Evolutionary conservation across 2,113 vertebrate genomes (phyloP), one percentile per base, ranked within the genome.

Genomic region (Carassius auratus): DNA sequence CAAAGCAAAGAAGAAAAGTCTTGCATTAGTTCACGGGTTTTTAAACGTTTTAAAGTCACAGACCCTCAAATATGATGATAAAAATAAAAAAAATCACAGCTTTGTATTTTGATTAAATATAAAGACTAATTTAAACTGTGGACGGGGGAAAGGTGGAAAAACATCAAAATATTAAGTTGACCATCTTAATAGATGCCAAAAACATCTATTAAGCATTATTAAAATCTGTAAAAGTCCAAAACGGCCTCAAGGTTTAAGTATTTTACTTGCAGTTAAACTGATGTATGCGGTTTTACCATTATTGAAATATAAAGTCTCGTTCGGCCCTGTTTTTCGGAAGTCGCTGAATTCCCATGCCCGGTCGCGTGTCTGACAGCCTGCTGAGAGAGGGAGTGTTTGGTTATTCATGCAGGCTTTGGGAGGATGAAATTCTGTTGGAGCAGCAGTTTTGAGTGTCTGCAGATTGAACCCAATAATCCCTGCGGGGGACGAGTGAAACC

Each of bases 341-440:
- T 33, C 6, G 30, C 30, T 15, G 83, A 30, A 77, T 68, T 85
- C 74, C 75, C 30, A 38, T 26, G 48, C 30, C 59, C 10, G 52
- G 42, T 77, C 12, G 62, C 23, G 36, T 59, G 79, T 79, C 48
- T 76, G 57, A 33, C 59, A 21, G 42, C 62, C 59, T 26, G 84
- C 50, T 71, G 50, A 79, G 48, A 79, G 64, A 85, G 66, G 45
- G 66, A 83, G 81, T 21, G 76, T 79, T 68, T 66, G 76, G 48
- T 59, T 85, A 78, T 78, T 52, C 59, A 85, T 17, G 38, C 64
- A 79, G 85, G 66, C 52, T 81, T 74, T 50, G 79, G 71, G 78
- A 52, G 57, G 85, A 86, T 86, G 45, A 75, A 75, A 76, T 74
- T 86, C 42, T 86, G 85, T 33, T 55, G 69, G 38, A 64, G 68